These are phyloP conservation scores for Rissa tridactyla DNA, from an alignment of 2,113 vertebrate species.

Conservation along the genomic window DNA sequence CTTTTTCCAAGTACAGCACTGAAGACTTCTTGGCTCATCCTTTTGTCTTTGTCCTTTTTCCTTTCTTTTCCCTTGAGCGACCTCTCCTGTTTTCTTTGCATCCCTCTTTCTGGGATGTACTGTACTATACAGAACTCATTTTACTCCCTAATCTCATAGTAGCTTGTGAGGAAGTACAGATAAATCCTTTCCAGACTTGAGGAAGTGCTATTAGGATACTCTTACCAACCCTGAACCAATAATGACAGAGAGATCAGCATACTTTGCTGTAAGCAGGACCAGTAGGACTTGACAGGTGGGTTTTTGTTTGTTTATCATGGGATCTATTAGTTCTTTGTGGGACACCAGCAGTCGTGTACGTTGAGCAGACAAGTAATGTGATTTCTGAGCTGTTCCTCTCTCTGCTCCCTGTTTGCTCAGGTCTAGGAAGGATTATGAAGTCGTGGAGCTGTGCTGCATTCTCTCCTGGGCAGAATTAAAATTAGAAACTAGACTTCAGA, in stretches of 20 bases:
- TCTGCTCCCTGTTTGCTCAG: background rate
- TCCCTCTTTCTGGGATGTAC: background rate
- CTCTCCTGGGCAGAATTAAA: background rate
- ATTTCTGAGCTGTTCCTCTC: background rate
- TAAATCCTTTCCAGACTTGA: background rate
- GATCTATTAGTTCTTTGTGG: background rate
- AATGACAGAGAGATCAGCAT: background rate
- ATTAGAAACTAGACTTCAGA: background rate
- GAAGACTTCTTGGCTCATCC: background rate
- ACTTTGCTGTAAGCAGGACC: background rate
- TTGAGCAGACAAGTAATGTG: background rate
- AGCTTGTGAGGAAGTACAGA: background rate
- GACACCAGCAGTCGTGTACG: background rate
- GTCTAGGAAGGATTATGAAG: background rate
- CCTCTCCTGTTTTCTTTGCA: constrained; percentile 31
- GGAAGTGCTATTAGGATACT: background rate
- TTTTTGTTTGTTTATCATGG: background rate
- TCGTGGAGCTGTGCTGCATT: background rate
- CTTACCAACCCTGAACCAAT: background rate
- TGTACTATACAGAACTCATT: background rate
- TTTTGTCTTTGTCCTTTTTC: background rate
- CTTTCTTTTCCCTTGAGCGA: constrained; percentile 55
- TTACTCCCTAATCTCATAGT: background rate
- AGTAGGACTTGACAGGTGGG: background rate
- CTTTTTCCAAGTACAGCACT: background rate